Conservation (phyloP, 2,797 vertebrate species). For the Cyclopterus lumpus region DNA sequence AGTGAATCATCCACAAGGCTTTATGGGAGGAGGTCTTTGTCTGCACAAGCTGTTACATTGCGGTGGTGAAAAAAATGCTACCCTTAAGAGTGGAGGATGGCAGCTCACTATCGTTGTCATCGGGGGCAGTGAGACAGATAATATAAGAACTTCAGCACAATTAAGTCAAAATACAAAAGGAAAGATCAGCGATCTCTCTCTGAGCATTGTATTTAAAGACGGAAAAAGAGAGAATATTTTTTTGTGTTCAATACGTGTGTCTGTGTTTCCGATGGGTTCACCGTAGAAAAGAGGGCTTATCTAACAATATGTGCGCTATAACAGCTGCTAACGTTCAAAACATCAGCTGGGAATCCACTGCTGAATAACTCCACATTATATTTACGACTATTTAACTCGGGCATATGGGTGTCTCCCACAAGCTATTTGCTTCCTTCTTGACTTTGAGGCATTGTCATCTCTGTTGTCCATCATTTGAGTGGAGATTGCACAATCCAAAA, state of each 20-base stretch:
- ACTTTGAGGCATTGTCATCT: slow-evolving; percentile 9
- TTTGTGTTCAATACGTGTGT: slow-evolving; percentile 17
- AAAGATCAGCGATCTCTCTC: slow-evolving; percentile 11
- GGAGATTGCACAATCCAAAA: background rate
- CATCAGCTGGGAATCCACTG: slow-evolving; percentile 61
- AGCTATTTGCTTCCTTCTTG: slow-evolving; percentile 44
- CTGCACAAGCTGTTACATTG: slow-evolving; percentile 6
- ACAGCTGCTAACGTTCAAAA: slow-evolving; percentile 72
- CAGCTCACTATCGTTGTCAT: slow-evolving; percentile 3
- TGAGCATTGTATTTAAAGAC: slow-evolving; percentile 24
- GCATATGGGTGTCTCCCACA: slow-evolving; percentile 24
- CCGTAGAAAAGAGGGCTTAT: slow-evolving; percentile 42
- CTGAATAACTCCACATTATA: slow-evolving; percentile 57
- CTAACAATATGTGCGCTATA: slow-evolving; percentile 37
- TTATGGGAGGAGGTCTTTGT: background rate
- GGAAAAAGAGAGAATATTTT: slow-evolving; percentile 22
- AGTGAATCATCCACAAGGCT: slow-evolving; percentile 4
- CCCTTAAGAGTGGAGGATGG: background rate
- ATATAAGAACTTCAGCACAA: slow-evolving; percentile 14
- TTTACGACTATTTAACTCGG: slow-evolving; percentile 56
- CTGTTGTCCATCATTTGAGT: slow-evolving; percentile 19
- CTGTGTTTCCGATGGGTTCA: slow-evolving; percentile 40
- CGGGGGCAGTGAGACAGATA: background rate
- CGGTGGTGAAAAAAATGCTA: background rate
- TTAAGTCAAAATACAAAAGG: slow-evolving; percentile 12